Evolutionary conservation across 1,140 invertebrate genomes (phyloP).

Genomic region (Neelides sp.): DNA sequence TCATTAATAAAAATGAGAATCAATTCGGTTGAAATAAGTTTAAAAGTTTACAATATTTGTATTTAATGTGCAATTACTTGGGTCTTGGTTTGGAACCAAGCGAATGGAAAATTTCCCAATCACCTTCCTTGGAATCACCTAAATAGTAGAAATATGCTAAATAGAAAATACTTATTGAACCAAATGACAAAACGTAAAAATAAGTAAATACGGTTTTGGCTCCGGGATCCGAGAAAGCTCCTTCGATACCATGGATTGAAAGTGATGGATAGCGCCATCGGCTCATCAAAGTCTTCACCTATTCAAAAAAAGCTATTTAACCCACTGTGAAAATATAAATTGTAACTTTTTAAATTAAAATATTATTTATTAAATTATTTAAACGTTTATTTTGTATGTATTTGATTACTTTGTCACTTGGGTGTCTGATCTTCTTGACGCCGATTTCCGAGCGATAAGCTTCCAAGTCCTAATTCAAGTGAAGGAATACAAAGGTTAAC

Average conservation of each 20-base stretch:
- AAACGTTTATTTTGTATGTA: too few relatives aligned
- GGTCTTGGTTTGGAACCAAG: slow-evolving; percentile 81
- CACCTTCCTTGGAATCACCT: slow-evolving; percentile 83
- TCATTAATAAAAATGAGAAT: slow-evolving; percentile 19
- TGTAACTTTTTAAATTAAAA: too few relatives aligned
- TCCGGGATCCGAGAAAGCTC: slow-evolving; percentile 57
- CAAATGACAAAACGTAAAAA: background rate
- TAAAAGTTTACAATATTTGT: background rate
- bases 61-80: too few relatives aligned
- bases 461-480: slow-evolving; percentile 50
- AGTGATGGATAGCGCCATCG: slow-evolving; percentile 81
- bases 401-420: slow-evolving; percentile 52
- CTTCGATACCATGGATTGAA: slow-evolving; percentile 84
- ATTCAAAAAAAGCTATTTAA: background rate
- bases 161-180: too few relatives aligned
- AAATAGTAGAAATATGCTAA: too few relatives aligned
- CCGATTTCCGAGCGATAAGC: slow-evolving; percentile 65
- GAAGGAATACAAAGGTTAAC: too few relatives aligned
- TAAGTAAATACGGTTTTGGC: slow-evolving; percentile 12
- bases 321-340: too few relatives aligned
- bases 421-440: slow-evolving; percentile 53
- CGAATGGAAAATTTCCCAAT: slow-evolving; percentile 93
- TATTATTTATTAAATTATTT: too few relatives aligned
- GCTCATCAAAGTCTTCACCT: slow-evolving; percentile 53
- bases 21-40: background rate